Conservation (phyloP, 2,113 vertebrate genomes). For the Bufo gargarizans region DNA sequence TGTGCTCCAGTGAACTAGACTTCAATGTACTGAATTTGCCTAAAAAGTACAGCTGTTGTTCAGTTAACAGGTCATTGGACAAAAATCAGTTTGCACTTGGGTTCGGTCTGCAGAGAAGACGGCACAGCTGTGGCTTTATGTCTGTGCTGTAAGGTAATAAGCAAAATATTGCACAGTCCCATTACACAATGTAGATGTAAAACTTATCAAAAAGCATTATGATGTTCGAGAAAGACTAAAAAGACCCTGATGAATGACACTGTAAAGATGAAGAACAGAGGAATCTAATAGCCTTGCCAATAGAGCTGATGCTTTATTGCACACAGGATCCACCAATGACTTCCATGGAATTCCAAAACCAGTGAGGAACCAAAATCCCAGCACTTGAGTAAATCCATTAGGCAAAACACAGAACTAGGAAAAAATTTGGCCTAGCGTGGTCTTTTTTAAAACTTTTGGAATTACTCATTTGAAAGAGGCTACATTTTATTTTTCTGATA, state of each 20-base stretch:
- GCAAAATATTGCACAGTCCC: not conserved
- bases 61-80: not conserved
- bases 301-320: not conserved
- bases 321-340: not conserved
- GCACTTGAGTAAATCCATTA: not conserved
- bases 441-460: not conserved
- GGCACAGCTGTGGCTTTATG: constrained; percentile 1
- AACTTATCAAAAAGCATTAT: not conserved
- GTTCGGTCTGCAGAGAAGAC: not conserved
- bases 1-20: not conserved
- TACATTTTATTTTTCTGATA: too few species aligned
- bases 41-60: constrained; percentile 19
- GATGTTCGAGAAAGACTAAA: not conserved
- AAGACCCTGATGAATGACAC: not conserved
- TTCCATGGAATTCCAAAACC: not conserved
- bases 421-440: not conserved
- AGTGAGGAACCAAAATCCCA: not conserved
- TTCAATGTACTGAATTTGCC: constrained; percentile 6
- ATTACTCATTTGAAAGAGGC: too few species aligned
- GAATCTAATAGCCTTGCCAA: not conserved
- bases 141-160: not conserved
- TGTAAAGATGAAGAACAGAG: not conserved
- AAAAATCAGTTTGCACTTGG: not conserved
- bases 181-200: not conserved
- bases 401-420: not conserved